Evolutionary conservation across 2,888 invertebrate species (phyloP).

Genomic region (Microplitis deprimator): DNA sequence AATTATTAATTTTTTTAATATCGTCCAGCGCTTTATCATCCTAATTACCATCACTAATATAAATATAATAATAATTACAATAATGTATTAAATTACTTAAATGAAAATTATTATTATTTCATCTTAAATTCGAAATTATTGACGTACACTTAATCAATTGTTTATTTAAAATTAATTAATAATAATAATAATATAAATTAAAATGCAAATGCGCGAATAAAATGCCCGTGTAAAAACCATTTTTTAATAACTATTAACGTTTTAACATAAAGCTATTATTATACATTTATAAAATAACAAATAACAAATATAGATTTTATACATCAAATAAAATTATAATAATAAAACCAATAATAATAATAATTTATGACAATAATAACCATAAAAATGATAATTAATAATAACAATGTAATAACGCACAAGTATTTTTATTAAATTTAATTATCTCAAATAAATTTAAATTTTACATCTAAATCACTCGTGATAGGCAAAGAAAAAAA

Average conservation of each 20-base stretch:
- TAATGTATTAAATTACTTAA: constrained; percentile 21
- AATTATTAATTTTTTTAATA: constrained; percentile 22
- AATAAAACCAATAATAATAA: neutral
- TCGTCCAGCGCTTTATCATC: constrained; percentile 32
- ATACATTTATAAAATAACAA: constrained; percentile 32
- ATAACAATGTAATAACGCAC: neutral
- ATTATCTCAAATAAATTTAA: neutral
- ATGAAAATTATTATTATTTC: constrained; percentile 13
- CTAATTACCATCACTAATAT: constrained; percentile 27
- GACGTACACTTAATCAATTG: constrained; percentile 5
- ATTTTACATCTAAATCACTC: neutral
- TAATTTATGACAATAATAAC: neutral
- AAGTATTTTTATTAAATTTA: neutral
- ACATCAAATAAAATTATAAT: constrained; percentile 26
- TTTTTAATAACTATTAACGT: constrained; percentile 24
- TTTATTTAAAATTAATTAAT: constrained; percentile 24
- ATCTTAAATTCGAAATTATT: neutral
- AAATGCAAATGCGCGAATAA: constrained; percentile 24
- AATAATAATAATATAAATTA: constrained; percentile 27
- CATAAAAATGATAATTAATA: constrained; percentile 8
- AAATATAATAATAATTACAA: constrained; percentile 35
- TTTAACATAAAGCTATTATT: constrained; percentile 28
- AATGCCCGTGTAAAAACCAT: constrained; percentile 35
- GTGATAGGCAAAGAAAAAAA: neutral
- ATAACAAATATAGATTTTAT: constrained; percentile 38